These are phyloP conservation scores for Lethrus apterus DNA, from an alignment of 1,140 invertebrate species.

Conservation along the genomic window DNA sequence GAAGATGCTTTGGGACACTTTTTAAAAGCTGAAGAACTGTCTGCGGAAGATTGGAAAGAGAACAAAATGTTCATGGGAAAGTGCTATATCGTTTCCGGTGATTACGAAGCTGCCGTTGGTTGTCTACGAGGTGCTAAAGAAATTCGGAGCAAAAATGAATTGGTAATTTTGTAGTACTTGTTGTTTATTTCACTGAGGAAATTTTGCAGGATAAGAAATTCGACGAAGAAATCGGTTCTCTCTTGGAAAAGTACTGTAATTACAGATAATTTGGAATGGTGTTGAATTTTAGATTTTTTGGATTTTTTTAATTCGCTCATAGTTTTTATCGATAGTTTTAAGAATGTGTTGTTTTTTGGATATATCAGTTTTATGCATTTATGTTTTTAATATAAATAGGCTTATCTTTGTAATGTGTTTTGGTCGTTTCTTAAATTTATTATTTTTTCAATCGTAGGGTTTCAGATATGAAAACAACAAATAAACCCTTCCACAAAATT, in stretches of 20 bases:
- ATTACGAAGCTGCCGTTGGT: constrained; percentile 48
- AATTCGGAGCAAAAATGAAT: constrained; percentile 21
- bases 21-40: constrained; percentile 55
- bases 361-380: too few relatives aligned
- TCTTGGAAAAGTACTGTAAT: constrained; percentile 11
- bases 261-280: constrained; percentile 16
- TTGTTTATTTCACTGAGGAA: neutral
- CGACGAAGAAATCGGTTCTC: constrained; percentile 7
- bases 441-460: too few relatives aligned
- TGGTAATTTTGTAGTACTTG: neutral
- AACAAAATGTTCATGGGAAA: constrained; percentile 66
- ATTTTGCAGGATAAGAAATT: constrained; percentile 9
- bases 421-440: too few relatives aligned
- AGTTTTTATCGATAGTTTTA: too few relatives aligned
- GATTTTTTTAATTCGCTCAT: too few relatives aligned
- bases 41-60: constrained; percentile 56
- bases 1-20: constrained; percentile 62
- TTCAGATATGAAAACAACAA: too few relatives aligned
- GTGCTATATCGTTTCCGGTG: constrained; percentile 51
- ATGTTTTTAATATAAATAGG: too few relatives aligned
- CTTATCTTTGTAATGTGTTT: too few relatives aligned
- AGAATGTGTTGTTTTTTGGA: too few relatives aligned
- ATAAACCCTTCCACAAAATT: too few relatives aligned
- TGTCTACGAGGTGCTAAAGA: constrained; percentile 49
- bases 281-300: too few relatives aligned